Base-by-base conservation (phyloP, 1,140 invertebrate species). In the Contarinia nasturtii region DNA sequence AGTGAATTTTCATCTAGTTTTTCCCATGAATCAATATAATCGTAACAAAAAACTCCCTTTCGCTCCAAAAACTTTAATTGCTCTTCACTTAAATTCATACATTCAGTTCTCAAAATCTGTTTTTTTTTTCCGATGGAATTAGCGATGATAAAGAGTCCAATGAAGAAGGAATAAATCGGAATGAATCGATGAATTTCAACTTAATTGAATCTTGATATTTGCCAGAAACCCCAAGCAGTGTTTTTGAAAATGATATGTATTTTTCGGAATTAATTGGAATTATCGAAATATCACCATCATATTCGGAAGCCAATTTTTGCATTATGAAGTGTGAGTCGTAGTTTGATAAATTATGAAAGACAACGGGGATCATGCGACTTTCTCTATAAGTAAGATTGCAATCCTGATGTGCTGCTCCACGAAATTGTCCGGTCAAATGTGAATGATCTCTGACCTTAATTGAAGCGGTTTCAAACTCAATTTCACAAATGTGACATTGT, bases 321-420 rank as follows among this genome's bases (percentile, higher is more conserved):
- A 67, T 53, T 48, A 67, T 55, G n/a, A 64, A 50, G 50, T 66
- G 61, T 38, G 46, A 48, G 52, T 64, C 56, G 50, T 61, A 60
- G 1, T 53, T 55, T 10, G 53, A 44, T 3, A 63, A 53, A 53
- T 60, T 58, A 54, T 60, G 58, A 46, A 63, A 64, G 45, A 62
- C 51, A 19, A 67, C 50, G 18, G 63, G 61, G 48, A 65, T 48
- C 49, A 60, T 58, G 47, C 51, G 50, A 27, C 48, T 8, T 34
- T 55, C 44, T 51, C 56, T 50, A 53, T 52, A 64, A 45, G 59
- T 52, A 19, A 65, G 37, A 53, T 67, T 67, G 49, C 61, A 66
- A 10, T 18, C 18, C 11, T 53, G 45, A 54, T 66, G 62, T 0
- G 60, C 61, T 14, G 51, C 20, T 17, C 57, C 58, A 48, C 63